These are phyloP conservation scores for Galago senegalensis DNA, from an alignment of 2,797 vertebrate species.

Conservation along the genomic window DNA sequence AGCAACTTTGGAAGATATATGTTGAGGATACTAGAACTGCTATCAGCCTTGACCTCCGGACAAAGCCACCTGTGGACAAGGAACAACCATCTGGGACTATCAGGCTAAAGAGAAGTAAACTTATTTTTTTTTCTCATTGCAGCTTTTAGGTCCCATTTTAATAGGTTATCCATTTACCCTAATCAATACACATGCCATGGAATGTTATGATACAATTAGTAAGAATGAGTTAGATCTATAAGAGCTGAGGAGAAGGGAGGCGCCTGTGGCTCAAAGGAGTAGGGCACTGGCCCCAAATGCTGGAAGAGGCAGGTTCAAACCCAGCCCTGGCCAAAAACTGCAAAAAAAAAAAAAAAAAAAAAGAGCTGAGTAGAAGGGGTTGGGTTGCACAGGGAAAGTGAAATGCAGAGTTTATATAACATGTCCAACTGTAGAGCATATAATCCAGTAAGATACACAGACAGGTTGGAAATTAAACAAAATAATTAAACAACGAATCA, in stretches of 20 bases:
- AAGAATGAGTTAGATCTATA: not conserved
- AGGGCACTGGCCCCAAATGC: no score
- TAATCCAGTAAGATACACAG: not conserved
- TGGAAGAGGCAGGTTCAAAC: no score
- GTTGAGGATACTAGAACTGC: not conserved
- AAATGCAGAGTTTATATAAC: not conserved
- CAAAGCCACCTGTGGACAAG: not conserved
- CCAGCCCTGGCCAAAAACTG: no score
- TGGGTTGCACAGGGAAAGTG: not conserved
- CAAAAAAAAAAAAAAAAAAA: no score
- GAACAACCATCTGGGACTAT: not conserved
- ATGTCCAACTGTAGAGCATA: not conserved
- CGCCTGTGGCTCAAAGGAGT: no score
- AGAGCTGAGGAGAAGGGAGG: not conserved
- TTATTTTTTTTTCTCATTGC: not conserved
- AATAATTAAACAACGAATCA: not conserved
- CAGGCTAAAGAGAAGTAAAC: not conserved
- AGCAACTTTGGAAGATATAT: not conserved
- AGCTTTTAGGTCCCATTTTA: constrained; percentile 24
- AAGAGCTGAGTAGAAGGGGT: not conserved
- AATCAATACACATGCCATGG: not conserved
- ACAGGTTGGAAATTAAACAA: not conserved
- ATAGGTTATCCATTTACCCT: not conserved
- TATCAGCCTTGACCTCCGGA: not conserved
- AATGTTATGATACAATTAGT: not conserved